phyloP scores from a whole-genome alignment of 2,888 invertebrate genomes.

The Arge pagana region DNA sequence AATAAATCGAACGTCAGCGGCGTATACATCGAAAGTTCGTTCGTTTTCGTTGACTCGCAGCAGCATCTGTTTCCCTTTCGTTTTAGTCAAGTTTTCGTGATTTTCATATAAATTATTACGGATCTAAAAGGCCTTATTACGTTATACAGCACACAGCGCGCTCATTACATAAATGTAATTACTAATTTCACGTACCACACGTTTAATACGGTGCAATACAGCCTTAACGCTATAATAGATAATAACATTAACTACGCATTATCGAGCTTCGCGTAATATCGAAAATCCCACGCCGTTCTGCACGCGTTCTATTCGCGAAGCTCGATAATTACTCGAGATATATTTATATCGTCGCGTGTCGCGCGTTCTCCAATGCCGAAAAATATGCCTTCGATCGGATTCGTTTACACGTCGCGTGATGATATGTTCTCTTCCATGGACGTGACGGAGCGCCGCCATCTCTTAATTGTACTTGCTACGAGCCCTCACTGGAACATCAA shows the following conservation, averaged over 20 bases:
- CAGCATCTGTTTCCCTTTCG: background rate
- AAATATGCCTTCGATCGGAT: conserved; percentile 19
- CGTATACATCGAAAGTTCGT: conserved; percentile 7
- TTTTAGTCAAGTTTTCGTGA: too few species aligned
- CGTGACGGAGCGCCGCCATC: background rate
- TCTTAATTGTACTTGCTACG: conserved; percentile 50
- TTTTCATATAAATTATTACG: conserved; percentile 31
- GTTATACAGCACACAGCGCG: conserved; percentile 31
- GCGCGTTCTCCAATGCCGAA: conserved; percentile 45
- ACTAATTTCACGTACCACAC: conserved; percentile 52
- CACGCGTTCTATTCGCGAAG: conserved; percentile 49
- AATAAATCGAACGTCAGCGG: too few species aligned
- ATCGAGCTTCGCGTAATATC: conserved; percentile 15
- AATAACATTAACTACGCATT: conserved; percentile 19
- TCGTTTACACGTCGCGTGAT: conserved; percentile 13
- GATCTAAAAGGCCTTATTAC: conserved; percentile 30
- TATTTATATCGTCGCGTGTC: too few species aligned
- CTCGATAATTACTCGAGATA: too few species aligned
- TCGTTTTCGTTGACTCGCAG: conserved; percentile 2
- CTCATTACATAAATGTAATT: conserved; percentile 55
- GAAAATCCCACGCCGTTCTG: conserved; percentile 8
- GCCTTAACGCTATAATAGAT: conserved; percentile 30
- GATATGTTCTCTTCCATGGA: conserved; percentile 21
- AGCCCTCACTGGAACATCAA: conserved; percentile 61
- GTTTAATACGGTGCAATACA: conserved; percentile 48